Base-by-base conservation (phyloP, 2,888 invertebrate genomes). In the Diogma glabrata region DNA sequence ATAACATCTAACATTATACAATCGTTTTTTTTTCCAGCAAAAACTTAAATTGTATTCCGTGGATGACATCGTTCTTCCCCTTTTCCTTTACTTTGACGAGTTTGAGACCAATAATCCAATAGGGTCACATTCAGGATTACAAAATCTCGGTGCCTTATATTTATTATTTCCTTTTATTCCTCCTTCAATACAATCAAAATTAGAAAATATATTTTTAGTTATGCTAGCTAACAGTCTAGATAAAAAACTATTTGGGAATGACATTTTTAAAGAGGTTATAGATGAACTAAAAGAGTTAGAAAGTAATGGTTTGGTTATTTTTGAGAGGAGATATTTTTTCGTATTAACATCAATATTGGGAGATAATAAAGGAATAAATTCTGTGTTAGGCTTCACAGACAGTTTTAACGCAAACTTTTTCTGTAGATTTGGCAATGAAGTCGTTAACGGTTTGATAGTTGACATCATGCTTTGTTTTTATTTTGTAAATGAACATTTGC, bases 91-190 rank as follows among this genome's bases (percentile, higher is more conserved):
- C 47, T 56, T 52, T 48, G 54, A 56, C 38, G 52, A 57, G 23
- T 55, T 51, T 46, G 57, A 57, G 28, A 53, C 50, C 3, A 47
- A 47, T 20, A 57, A 57, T 46, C 47, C 26, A 16, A 24, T 54
- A 24, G 54, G 54, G 4, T 53, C 53, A 30, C 55, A 56, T 30
- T 14, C 54, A 7, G 55, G 56, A 12, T 43, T 54, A 9, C 53
- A 56, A 51, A 56, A 56, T 50, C 49, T 57, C 28, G 57, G 57
- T n/a, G 52, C 49, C 6, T 38, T 53, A 17, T 56, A 56, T 30
- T 24, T 52, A 3, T 52, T 52, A 17, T 24, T 52, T 23, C 53
- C 54, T 9, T 49, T 30, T 26, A 6, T 53, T 26, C 53, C 54
- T n/a, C 53, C 53, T n/a, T 26, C 36, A 17, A 38, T 47, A 10